Evolutionary conservation across 1,140 invertebrate genomes (phyloP).

Genomic region (Olivierus martensii): DNA sequence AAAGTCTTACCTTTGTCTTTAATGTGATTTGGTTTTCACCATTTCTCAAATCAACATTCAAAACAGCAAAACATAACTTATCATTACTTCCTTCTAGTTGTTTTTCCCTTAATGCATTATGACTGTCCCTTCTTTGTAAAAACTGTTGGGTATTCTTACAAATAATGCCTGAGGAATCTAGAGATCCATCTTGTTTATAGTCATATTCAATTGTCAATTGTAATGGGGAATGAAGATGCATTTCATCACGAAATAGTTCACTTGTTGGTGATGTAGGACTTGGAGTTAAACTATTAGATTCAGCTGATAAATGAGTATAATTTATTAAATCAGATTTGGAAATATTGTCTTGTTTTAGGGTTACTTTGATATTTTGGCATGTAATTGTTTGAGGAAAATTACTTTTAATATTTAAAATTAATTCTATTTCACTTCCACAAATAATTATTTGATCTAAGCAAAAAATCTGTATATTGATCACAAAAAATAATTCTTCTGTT

Average conservation of each 20-base stretch:
- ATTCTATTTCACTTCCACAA: slow-evolving; percentile 41
- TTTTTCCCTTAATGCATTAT: slow-evolving; percentile 5
- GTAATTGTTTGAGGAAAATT: slow-evolving; percentile 43
- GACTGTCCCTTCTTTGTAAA: slow-evolving; percentile 11
- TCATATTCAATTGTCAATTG: too few species aligned
- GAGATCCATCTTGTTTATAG: slow-evolving; percentile 1
- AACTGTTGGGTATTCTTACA: slow-evolving; percentile 14
- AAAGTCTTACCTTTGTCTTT: neutral
- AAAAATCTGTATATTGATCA: neutral
- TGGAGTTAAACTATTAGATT: too few species aligned
- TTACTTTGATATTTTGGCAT: slow-evolving; percentile 23
- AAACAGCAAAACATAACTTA: neutral
- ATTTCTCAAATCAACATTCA: too few species aligned
- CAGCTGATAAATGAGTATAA: neutral
- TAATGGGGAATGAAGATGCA: too few species aligned
- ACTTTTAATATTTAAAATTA: slow-evolving; percentile 41
- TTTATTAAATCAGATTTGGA: slow-evolving; percentile 1
- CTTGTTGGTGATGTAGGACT: too few species aligned
- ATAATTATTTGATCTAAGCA: slow-evolving; percentile 25
- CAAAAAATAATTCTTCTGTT: slow-evolving; percentile 11
- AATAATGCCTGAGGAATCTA: slow-evolving; percentile 7
- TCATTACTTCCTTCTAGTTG: slow-evolving; percentile 8
- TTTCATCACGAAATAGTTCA: too few species aligned
- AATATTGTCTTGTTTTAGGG: slow-evolving; percentile 9
- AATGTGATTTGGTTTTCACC: too few species aligned